phyloP scores from a whole-genome alignment of 2,113 vertebrate genomes.

The Vicugna pacos region DNA sequence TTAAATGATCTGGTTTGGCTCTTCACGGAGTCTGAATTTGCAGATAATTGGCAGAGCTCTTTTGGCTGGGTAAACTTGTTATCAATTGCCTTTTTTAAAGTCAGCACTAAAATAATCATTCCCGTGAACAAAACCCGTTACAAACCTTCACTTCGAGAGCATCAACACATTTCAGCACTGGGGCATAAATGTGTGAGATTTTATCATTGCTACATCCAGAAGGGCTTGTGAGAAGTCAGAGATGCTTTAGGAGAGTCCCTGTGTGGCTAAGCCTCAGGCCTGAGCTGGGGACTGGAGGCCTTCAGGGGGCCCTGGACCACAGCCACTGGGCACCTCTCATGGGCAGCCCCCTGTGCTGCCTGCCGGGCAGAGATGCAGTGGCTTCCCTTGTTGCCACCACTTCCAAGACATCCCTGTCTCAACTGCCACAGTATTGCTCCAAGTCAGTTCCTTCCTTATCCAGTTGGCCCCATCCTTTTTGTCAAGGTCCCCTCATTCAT shows the following conservation, averaged over 20 bases:
- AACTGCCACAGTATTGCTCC: not conserved
- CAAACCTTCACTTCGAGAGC: constrained; percentile 68
- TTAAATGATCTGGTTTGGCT: constrained; percentile 76
- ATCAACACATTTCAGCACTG: constrained; percentile 66
- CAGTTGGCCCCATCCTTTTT: not conserved
- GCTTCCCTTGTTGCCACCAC: not conserved
- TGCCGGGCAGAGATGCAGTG: not conserved
- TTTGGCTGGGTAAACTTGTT: constrained; percentile 77
- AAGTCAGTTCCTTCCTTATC: not conserved
- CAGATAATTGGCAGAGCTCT: constrained; percentile 75
- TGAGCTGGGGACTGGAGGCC: not conserved
- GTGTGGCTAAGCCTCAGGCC: not conserved
- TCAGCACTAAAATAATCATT: constrained; percentile 79
- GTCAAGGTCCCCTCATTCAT: not conserved
- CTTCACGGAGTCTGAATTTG: constrained; percentile 72
- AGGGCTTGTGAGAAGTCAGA: not conserved
- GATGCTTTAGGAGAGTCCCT: not conserved
- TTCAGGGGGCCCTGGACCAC: not conserved
- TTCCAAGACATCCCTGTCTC: not conserved
- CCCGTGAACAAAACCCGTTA: constrained; percentile 78
- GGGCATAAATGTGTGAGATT: constrained; percentile 44
- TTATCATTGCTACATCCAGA: constrained; percentile 41
- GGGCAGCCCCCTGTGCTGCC: not conserved
- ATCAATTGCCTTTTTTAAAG: constrained; percentile 76
- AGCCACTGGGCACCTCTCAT: not conserved